Conservation (phyloP, 2,113 vertebrate species). For the Ciconia boyciana region DNA sequence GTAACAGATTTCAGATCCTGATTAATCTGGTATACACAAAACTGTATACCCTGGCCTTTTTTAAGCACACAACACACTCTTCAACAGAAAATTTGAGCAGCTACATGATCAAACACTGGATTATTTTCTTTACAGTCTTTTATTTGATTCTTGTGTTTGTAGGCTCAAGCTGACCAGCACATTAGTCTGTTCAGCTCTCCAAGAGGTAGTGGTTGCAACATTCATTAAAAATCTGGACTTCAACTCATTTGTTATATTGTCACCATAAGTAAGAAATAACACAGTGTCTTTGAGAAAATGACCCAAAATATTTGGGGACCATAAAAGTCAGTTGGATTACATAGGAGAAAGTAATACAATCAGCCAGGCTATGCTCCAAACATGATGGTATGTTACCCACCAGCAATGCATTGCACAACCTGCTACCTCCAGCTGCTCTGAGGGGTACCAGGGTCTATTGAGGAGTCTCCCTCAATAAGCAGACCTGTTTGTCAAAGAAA, state of each 20-base stretch:
- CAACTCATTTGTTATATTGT: not conserved
- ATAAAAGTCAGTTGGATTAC: not conserved
- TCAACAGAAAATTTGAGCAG: not conserved
- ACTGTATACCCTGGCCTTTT: not conserved
- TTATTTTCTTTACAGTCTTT: slow-evolving; percentile 4
- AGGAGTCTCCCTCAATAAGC: not conserved
- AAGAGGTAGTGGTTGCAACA: not conserved
- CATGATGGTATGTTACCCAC: not conserved
- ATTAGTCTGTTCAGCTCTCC: not conserved
- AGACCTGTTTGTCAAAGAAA: not conserved
- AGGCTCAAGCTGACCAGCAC: not conserved
- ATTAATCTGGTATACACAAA: slow-evolving; percentile 23
- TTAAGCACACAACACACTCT: not conserved
- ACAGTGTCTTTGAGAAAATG: not conserved
- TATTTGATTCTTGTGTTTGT: not conserved
- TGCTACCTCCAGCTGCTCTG: not conserved
- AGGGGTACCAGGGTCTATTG: not conserved
- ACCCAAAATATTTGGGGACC: not conserved
- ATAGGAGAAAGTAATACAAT: not conserved
- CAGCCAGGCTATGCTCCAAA: not conserved
- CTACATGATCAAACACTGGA: not conserved
- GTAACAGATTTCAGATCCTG: slow-evolving; percentile 7
- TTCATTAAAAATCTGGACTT: not conserved
- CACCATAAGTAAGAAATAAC: not conserved
- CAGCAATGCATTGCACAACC: fast-evolving